A percentile compares a stretch with the other conserved stretches of the same genome.
These are phyloP conservation scores for Progne subis DNA, from an alignment of 2,113 vertebrate genomes.

Conservation along the genomic window DNA sequence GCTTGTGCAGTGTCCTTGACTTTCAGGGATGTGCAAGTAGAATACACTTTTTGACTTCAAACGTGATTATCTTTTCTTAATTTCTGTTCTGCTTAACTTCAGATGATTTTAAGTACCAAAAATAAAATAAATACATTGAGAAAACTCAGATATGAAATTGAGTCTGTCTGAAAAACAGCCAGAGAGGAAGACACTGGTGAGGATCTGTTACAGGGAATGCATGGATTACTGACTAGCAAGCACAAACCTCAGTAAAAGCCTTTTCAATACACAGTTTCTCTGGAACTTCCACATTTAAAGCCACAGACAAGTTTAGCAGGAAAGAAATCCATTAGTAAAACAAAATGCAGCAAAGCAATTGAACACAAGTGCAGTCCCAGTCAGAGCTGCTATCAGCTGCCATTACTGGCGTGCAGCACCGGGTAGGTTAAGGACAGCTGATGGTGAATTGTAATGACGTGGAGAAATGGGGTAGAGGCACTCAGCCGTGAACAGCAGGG, in stretches of 20 bases:
- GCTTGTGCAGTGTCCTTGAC: not conserved
- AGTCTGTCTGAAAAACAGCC: not conserved
- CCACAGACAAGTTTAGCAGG: not conserved
- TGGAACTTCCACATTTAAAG: not conserved
- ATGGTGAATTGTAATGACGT: not conserved
- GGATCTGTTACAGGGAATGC: not conserved
- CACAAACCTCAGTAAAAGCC: not conserved
- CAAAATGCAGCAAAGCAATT: not conserved
- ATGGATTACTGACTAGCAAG: not conserved
- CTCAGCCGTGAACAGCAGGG: not conserved
- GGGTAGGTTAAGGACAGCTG: not conserved
- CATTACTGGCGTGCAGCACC: fast-evolving
- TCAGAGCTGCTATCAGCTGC: not conserved
- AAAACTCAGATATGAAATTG: not conserved
- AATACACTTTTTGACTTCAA: not conserved
- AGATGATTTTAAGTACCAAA: not conserved
- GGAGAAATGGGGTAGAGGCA: not conserved
- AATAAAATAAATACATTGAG: not conserved
- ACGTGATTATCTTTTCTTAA: not conserved
- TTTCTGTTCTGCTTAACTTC: not conserved
- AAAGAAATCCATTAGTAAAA: not conserved
- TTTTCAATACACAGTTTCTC: not conserved
- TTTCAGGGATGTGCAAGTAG: not conserved
- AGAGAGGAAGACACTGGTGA: not conserved
- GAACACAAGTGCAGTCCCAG: not conserved